These are phyloP conservation scores for Megalonaias nervosa DNA, from an alignment of 1,140 invertebrate species.

Conservation along the genomic window DNA sequence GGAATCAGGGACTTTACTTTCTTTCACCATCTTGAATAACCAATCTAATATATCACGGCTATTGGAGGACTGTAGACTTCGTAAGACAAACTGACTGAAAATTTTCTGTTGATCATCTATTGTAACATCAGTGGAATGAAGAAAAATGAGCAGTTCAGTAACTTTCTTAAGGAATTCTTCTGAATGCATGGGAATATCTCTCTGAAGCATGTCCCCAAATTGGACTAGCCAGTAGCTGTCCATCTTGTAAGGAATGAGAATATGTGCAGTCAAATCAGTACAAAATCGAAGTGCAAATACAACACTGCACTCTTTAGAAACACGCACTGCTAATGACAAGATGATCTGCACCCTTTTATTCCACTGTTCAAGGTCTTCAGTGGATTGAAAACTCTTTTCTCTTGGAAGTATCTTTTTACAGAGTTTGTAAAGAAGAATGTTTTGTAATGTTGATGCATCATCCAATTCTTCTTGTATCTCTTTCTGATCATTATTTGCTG, in stretches of 20 bases:
- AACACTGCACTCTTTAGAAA: not conserved
- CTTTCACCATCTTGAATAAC: too few species aligned
- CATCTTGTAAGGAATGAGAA: conserved; percentile 1
- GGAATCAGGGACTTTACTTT: too few species aligned
- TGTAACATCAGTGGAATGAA: too few species aligned
- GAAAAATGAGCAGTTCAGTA: too few species aligned
- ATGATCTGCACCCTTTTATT: not conserved
- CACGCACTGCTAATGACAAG: not conserved
- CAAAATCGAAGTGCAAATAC: conserved; percentile 9
- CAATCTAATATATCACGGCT: too few species aligned
- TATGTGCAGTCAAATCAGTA: not conserved
- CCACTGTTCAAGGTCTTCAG: conserved; percentile 1
- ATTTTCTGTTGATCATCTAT: too few species aligned
- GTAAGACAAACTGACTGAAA: too few species aligned
- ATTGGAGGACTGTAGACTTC: conserved; percentile 3
- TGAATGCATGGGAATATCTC: not conserved
- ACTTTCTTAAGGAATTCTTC: not conserved
- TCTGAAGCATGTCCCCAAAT: not conserved
- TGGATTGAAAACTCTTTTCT: not conserved
- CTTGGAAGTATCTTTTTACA: conserved; percentile 10
- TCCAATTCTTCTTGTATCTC: too few species aligned
- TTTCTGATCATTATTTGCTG: too few species aligned
- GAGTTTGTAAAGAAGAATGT: not conserved
- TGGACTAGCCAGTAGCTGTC: not conserved
- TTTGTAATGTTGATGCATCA: too few species aligned